Conservation (phyloP, 2,113 vertebrate genomes). For the Herpetotheres cachinnans region DNA sequence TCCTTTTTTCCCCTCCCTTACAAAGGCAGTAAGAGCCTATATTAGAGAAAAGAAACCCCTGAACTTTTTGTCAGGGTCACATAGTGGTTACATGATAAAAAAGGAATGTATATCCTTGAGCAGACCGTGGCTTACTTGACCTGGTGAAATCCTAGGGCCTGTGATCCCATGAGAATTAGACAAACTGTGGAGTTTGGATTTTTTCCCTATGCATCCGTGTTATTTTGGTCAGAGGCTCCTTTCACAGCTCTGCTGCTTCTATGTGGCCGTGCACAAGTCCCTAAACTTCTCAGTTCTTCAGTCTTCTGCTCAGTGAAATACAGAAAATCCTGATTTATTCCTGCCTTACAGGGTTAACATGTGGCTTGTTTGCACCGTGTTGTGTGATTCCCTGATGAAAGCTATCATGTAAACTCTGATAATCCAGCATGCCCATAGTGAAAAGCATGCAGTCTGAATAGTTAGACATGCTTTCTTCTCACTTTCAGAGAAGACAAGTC, state of each 20-base stretch:
- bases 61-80: constrained; percentile 20
- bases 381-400: constrained; percentile 16
- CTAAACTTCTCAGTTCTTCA: neutral
- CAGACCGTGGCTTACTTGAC: neutral
- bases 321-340: neutral
- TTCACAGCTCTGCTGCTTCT: neutral
- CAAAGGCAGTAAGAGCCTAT: neutral
- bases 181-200: neutral
- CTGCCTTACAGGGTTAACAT: neutral
- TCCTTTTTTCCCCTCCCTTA: neutral
- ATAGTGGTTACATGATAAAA: constrained; percentile 20
- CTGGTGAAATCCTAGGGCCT: constrained; percentile 13
- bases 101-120: constrained; percentile 36
- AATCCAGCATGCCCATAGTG: neutral
- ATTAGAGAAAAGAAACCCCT: neutral
- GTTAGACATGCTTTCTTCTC: neutral
- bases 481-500: constrained; percentile 13
- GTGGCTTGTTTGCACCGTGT: neutral
- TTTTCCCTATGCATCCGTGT: neutral
- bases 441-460: constrained; percentile 6
- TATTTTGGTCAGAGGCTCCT: neutral
- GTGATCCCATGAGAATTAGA: neutral
- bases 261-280: neutral
- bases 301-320: neutral
- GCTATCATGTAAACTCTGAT: neutral